Base-by-base conservation (phyloP, 2,888 invertebrate genomes). In the Auanema freiburgensis region DNA sequence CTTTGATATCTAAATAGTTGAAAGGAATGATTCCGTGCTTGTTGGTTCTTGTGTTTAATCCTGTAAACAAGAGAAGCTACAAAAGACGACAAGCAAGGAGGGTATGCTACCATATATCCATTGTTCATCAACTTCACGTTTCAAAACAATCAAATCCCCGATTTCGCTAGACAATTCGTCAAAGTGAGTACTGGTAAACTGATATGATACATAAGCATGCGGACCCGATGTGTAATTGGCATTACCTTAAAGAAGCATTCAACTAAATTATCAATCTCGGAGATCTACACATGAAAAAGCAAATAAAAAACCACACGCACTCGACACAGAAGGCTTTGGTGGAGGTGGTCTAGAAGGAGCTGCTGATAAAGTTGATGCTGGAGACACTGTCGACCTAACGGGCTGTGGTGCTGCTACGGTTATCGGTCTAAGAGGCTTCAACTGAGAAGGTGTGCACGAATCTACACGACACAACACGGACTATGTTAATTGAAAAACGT, bases 91-190 rank as follows among this genome's bases (percentile, higher is more conserved):
- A 46, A 21, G 46, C 46, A 46, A 21, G 46, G 16, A 16, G 24
- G 8, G n/a, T 21, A 52, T 54, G 40, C 33, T 51, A 65, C 76
- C 80, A 62, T 71, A 77, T 50, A 81, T 66, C 81, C 81, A 81
- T 43, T 78, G 71, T n/a, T 73, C 77, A 59, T 81, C 79, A 10
- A 79, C 78, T 44, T 76, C 77, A 23, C 69, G 65, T 62, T 75
- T 74, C 42, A 81, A 56, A 10, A 81, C 25, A 24, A 81, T 72
- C 1, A 59, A 65, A 60, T 81, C 80, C 23, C 77, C 71, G 8
- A 70, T 66, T 8, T 69, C 62, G 23, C 73, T 71, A 16, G 64
- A 66, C 23, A 81, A 60, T 44, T 81, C 81, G 58, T 81, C 81
- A 10, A 66, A 52, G 24, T 79, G 77, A 1, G 70, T 63, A 5